Evolutionary conservation across 2,888 invertebrate species (phyloP), one percentile per base, ranked within the genome.

Genomic region (Patella pellucida): DNA sequence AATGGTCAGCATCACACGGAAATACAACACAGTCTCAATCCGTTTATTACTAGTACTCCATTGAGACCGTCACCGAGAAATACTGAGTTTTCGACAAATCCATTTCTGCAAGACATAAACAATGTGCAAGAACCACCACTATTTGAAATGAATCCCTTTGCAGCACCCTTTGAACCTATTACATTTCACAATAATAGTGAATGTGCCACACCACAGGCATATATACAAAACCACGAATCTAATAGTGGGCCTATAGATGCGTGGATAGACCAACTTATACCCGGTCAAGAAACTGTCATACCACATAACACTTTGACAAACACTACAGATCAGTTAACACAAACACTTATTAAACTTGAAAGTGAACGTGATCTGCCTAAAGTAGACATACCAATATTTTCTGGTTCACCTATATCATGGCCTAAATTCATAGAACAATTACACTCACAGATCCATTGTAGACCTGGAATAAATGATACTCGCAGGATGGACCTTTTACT

Each of bases 351-450:
- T 23, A 70, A 70, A n/a, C 51, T 51, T 31, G 70, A 70, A 31
- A 70, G 70, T 50, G 70, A 70, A n/a, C 70, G 52, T 52, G 70
- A 70, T 16, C 70, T 70, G 5, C 70, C 70, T 15, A 70, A 70
- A 52, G 23, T 51, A 70, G 51, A 70, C 31, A 19, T 50, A 19
- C 70, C 51, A 5, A 70, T 14, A 31, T 70, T 70, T 23, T 50
- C 41, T 51, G 51, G 70, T 7, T 50, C 41, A 50, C 19, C 52
- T 51, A 27, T 62, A 4, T 19, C 19, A 19, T 62, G 56, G 56
- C 56, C 56, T 9, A 62, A 19, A 3, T 62, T 62, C 19, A 19
- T 62, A 9, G 56, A 62, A 16, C 56, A 62, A 16, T n/a, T 62
- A n/a, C 19, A 62, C 4, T n/a, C 56, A 3, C n/a, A 9, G 4